phyloP scores from a whole-genome alignment of 2,797 vertebrate genomes.

The Acipenser transmontanus region DNA sequence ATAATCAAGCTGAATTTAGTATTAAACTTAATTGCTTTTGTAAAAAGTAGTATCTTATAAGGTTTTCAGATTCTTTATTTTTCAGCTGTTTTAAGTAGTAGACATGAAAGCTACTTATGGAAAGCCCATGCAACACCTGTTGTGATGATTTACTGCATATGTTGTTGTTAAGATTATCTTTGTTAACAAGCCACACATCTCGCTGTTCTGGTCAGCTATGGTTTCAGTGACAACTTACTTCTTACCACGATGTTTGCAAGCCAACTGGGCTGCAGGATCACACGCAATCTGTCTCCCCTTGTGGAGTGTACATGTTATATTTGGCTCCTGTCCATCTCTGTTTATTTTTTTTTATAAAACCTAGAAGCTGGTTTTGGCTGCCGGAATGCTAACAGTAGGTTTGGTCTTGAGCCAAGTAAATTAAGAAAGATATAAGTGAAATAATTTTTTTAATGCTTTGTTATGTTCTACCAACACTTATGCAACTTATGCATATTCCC shows the following conservation, averaged over 20 bases:
- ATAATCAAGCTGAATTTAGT: too few relatives aligned
- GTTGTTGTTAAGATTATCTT: too few relatives aligned
- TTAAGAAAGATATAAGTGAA: background rate
- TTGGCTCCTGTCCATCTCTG: conserved; percentile 10
- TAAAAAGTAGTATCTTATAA: too few relatives aligned
- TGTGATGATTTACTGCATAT: too few relatives aligned
- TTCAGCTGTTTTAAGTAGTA: too few relatives aligned
- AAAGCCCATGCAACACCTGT: too few relatives aligned
- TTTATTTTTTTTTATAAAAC: conserved; percentile 36
- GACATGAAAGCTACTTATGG: too few relatives aligned
- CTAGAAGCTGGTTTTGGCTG: conserved; percentile 29
- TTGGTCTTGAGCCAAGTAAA: background rate
- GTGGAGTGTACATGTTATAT: conserved; percentile 11
- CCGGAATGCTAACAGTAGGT: conserved; percentile 10
- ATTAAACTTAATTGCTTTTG: too few relatives aligned
- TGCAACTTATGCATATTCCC: too few relatives aligned
- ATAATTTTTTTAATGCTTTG: background rate
- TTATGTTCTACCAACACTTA: too few relatives aligned
- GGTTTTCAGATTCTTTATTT: too few relatives aligned
- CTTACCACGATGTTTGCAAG: background rate
- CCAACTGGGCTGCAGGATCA: conserved; percentile 9
- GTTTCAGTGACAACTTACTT: conserved; percentile 1
- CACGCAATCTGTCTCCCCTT: background rate
- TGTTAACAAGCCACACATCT: too few relatives aligned
- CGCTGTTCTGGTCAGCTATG: background rate